Percentiles rank a stretch among this genome's conserved stretches.
These are phyloP conservation scores for Callyntrura guangdongensis DNA, from an alignment of 2,888 invertebrate genomes.

Conservation along the genomic window DNA sequence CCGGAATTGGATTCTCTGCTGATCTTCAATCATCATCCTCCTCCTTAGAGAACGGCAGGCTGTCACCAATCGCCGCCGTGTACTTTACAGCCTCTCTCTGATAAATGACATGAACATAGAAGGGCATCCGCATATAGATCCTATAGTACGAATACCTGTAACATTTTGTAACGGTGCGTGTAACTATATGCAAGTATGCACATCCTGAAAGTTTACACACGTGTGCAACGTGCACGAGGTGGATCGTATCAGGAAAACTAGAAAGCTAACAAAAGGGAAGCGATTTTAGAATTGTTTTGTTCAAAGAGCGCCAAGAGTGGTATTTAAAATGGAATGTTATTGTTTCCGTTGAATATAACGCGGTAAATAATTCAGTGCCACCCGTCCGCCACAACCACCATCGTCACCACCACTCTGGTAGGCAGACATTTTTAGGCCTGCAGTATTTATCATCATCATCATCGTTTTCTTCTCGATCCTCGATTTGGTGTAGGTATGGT, in stretches of 20 bases:
- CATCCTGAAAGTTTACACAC: not conserved
- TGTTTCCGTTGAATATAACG: conserved; percentile 61
- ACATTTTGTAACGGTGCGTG: too few relatives aligned
- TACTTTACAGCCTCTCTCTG: too few relatives aligned
- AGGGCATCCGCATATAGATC: too few relatives aligned
- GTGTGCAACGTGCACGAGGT: not conserved
- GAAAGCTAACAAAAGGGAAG: not conserved
- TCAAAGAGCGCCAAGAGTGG: conserved; percentile 10
- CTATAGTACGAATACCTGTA: too few relatives aligned
- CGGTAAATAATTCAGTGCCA: conserved; percentile 42
- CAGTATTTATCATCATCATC: too few relatives aligned
- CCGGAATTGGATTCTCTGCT: conserved; percentile 31
- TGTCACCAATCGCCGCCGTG: not conserved
- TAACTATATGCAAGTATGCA: too few relatives aligned
- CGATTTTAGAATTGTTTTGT: not conserved
- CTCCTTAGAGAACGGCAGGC: too few relatives aligned
- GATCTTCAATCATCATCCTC: conserved; percentile 8
- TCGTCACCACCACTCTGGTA: not conserved
- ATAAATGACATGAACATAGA: too few relatives aligned
- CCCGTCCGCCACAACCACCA: not conserved
- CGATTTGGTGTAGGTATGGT: too few relatives aligned
- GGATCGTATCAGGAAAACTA: not conserved
- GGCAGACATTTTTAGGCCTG: too few relatives aligned
- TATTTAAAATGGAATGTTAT: conserved; percentile 62
- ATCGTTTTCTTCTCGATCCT: too few relatives aligned